Evolutionary conservation across 1,140 invertebrate species (phyloP).

Genomic region (Drosophila obscura): DNA sequence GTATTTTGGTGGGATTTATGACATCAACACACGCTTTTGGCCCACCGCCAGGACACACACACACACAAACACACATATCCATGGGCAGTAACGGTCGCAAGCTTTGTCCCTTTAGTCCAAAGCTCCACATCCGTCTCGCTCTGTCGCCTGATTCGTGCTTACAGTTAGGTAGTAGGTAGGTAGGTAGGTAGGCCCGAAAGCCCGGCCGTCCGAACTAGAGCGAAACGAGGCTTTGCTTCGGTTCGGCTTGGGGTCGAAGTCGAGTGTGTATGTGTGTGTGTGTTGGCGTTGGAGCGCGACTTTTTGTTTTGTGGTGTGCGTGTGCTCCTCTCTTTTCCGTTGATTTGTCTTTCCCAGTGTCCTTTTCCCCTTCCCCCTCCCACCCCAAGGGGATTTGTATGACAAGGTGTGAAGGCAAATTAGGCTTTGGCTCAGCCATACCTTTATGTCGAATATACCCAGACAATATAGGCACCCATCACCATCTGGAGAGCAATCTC

Average conservation of each 20-base stretch:
- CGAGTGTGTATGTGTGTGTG: slow-evolving; percentile 10
- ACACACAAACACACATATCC: slow-evolving; percentile 17
- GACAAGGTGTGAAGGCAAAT: no score
- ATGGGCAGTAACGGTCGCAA: slow-evolving; percentile 28
- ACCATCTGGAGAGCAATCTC: no score
- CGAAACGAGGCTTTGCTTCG: no score
- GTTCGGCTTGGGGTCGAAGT: slow-evolving; percentile 12
- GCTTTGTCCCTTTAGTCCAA: slow-evolving; percentile 63
- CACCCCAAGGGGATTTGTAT: no score
- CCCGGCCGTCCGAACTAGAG: neutral
- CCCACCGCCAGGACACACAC: slow-evolving; percentile 13
- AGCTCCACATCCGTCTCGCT: slow-evolving; percentile 48
- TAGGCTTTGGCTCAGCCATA: no score
- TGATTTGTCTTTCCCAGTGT: no score
- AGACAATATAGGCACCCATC: no score
- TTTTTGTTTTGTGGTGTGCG: neutral
- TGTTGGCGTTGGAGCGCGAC: neutral
- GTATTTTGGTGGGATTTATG: slow-evolving; percentile 53
- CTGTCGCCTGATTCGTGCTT: slow-evolving; percentile 58
- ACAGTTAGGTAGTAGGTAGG: slow-evolving; percentile 12
- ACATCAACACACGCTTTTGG: slow-evolving; percentile 73
- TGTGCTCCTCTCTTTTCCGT: neutral
- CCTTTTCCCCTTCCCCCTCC: no score
- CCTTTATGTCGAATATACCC: no score
- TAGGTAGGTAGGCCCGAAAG: slow-evolving; percentile 3